A percentile compares a stretch with the other conserved stretches of the same genome.
Conservation (phyloP, 2,888 invertebrate species). For the Ectemnius continuus region DNA sequence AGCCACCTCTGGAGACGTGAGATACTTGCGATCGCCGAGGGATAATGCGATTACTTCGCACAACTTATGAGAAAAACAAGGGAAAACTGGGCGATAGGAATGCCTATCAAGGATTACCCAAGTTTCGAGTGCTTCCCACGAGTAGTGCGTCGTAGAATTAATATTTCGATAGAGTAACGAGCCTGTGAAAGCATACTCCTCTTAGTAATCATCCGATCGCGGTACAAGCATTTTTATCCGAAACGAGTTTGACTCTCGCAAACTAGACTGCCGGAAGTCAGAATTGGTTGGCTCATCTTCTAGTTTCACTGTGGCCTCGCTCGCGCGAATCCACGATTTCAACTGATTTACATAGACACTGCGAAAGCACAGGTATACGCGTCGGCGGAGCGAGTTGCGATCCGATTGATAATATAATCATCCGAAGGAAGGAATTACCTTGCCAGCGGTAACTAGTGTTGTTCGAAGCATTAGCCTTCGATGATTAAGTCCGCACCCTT, state of each 20-base stretch:
- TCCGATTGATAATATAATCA: constrained; percentile 40
- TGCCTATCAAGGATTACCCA: constrained; percentile 20
- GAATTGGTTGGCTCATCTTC: constrained; percentile 3
- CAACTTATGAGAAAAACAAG: constrained; percentile 34
- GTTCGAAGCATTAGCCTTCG: constrained; percentile 11
- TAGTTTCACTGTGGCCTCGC: constrained; percentile 15
- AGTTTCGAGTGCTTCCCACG: constrained; percentile 22
- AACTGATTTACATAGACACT: constrained; percentile 23
- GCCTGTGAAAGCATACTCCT: too few species aligned
- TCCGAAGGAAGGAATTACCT: neutral
- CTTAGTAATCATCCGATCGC: too few species aligned
- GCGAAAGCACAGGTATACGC: constrained; percentile 2
- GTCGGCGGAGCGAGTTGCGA: constrained; percentile 17
- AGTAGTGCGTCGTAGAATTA: too few species aligned
- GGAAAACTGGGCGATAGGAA: too few species aligned
- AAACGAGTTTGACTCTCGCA: too few species aligned
- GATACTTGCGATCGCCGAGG: neutral
- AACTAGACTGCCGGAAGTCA: neutral
- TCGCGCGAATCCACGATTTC: constrained; percentile 21
- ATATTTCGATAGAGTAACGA: too few species aligned
- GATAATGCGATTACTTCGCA: constrained; percentile 34
- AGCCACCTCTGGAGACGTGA: neutral
- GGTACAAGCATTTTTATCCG: too few species aligned
- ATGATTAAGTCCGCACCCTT: constrained; percentile 30
- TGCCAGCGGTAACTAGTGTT: constrained; percentile 7